Evolutionary conservation across 2,888 invertebrate species (phyloP), one percentile per base, ranked within the genome.

Genomic region (Melanotus villosus): DNA sequence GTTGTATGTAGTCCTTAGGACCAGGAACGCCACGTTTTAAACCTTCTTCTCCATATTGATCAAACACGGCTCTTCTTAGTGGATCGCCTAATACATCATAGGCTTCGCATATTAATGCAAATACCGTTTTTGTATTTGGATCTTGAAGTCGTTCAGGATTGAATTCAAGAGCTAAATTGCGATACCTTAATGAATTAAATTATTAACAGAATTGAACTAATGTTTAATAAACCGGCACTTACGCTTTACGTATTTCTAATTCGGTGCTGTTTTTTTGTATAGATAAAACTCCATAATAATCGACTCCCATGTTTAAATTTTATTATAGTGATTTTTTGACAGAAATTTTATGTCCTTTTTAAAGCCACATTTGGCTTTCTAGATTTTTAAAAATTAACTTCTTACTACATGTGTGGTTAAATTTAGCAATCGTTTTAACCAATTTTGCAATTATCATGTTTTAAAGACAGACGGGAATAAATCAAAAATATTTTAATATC

Each of bases 41-140:
- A 0, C 95, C 96, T 78, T 93, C 92, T 83, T 96, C 96, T 0
- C 97, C 97, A 84, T 93, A 96, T 79, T 94, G 93, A 84, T 97
- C 96, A 85, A 93, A 97, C 12, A 96, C 90, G 10, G 94, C 92
- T 65, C 93, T 87, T 69, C 85, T 85, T 70, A 90, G 84, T 41
- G 91, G 89, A 82, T 92, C 87, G 0, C 90, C 88, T 21, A 95
- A 85, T 6, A 94, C 91, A 78, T 95, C 94, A 81, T 91, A 95
- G 0, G 95, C 94, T 86, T 94, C 94, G 26, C 90, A 91, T 57
- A 93, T 88, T 16, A 91, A 84, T 1, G 87, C 83, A 81, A 92
- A 92, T 74, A 90, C 86, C 62, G 85, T 81, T 71, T 85, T 85
- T 14, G 87, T 87, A 76, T 89, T 89, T 77, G 89, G 89, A 78